phyloP scores from a whole-genome alignment of 2,888 invertebrate species.

The Hypena proboscidalis region DNA sequence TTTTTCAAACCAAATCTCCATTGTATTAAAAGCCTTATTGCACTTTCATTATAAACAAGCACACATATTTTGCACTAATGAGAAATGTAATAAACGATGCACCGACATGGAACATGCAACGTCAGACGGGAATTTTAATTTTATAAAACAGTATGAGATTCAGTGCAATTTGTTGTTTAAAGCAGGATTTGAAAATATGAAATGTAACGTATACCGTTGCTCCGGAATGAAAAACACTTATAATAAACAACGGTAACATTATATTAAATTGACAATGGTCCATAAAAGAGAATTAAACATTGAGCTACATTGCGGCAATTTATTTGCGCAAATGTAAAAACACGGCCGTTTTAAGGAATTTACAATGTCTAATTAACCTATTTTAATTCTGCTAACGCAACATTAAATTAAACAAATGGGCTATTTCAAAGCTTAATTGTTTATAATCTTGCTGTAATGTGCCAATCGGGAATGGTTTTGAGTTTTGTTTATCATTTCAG shows the following conservation, averaged over 20 bases:
- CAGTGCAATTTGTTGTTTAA: neutral
- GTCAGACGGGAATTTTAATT: constrained; percentile 26
- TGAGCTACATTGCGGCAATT: constrained; percentile 17
- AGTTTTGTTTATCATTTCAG: constrained; percentile 10
- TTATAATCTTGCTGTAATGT: constrained; percentile 33
- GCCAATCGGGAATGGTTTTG: constrained; percentile 17
- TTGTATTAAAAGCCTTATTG: constrained; percentile 4
- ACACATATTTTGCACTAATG: constrained; percentile 21
- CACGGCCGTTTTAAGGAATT: constrained; percentile 38
- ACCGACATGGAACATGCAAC: constrained; percentile 12
- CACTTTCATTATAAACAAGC: constrained; percentile 6
- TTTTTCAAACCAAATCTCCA: neutral
- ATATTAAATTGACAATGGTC: constrained; percentile 41
- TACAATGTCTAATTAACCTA: constrained; percentile 42
- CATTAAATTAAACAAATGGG: constrained; percentile 38
- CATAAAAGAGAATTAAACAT: constrained; percentile 32
- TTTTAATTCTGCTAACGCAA: constrained; percentile 42
- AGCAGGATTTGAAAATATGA: neutral
- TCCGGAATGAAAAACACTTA: constrained; percentile 11
- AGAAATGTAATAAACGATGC: constrained; percentile 31
- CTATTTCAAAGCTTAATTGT: too few relatives aligned
- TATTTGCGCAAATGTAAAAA: constrained; percentile 33
- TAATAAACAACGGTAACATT: constrained; percentile 27
- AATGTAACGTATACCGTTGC: too few relatives aligned
- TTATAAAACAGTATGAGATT: constrained; percentile 10